These are phyloP conservation scores for Liposcelis brunnea DNA, from an alignment of 2,888 invertebrate genomes.

Conservation along the genomic window DNA sequence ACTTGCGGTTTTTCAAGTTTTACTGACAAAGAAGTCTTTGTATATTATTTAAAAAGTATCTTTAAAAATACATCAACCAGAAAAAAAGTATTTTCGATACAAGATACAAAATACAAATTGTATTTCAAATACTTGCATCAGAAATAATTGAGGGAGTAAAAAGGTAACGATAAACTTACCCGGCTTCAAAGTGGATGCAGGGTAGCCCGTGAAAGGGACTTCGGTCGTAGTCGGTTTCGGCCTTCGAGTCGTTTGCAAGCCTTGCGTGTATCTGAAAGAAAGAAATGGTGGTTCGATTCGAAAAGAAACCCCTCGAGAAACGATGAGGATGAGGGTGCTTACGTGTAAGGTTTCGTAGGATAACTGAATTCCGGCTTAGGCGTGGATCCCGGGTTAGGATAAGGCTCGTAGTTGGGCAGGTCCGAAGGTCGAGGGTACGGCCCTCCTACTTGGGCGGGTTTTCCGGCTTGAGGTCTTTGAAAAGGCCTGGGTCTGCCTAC, in stretches of 20 bases:
- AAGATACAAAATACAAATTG: slow-evolving; percentile 13
- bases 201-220: slow-evolving; percentile 19
- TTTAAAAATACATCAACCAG: too few relatives aligned
- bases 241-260: slow-evolving; percentile 11
- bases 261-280: slow-evolving; percentile 12
- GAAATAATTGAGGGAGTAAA: too few relatives aligned
- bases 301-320: too few relatives aligned
- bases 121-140: too few relatives aligned
- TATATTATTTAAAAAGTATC: too few relatives aligned
- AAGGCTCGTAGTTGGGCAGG: slow-evolving; percentile 20
- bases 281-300: too few relatives aligned
- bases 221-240: slow-evolving; percentile 24
- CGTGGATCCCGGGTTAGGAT: slow-evolving; percentile 11
- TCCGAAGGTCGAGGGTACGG: slow-evolving; percentile 16
- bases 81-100: too few relatives aligned
- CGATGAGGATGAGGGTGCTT: too few relatives aligned
- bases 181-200: slow-evolving; percentile 15
- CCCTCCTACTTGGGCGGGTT: slow-evolving; percentile 18
- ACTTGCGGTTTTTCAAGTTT: too few relatives aligned
- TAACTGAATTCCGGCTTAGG: not conserved
- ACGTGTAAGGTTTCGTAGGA: slow-evolving; percentile 22
- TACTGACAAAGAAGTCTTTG: too few relatives aligned
- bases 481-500: slow-evolving; percentile 14
- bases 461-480: slow-evolving; percentile 17
- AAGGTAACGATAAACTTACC: too few relatives aligned